Evolutionary conservation across 2,113 vertebrate genomes (phyloP).

Genomic region (Marcusenius ussheri): DNA sequence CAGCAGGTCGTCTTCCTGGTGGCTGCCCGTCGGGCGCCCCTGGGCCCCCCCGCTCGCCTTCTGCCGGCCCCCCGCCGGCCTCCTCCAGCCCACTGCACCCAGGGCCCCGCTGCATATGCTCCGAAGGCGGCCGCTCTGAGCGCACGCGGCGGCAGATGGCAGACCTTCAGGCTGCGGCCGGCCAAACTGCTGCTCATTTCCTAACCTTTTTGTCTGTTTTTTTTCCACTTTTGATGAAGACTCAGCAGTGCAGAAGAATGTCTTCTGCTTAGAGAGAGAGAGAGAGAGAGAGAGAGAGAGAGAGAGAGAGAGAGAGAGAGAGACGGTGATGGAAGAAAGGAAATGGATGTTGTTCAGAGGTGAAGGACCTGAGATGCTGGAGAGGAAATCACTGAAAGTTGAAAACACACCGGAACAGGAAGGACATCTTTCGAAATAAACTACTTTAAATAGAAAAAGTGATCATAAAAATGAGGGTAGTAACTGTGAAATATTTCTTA

Average conservation of each 20-base stretch:
- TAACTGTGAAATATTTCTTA: neutral
- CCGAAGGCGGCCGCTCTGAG: constrained; percentile 77
- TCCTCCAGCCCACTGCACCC: constrained; percentile 68
- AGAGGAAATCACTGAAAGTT: neutral
- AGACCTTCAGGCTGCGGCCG: constrained; percentile 78
- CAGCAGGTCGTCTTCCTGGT: constrained; percentile 53
- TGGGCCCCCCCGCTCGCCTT: constrained; percentile 58
- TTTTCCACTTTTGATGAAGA: constrained; percentile 68
- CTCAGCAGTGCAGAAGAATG: constrained; percentile 79
- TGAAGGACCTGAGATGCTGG: neutral
- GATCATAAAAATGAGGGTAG: neutral
- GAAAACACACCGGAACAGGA: neutral
- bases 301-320: constrained; percentile 13
- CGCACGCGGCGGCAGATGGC: constrained; percentile 79
- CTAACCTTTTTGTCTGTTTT: constrained; percentile 51
- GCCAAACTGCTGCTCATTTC: constrained; percentile 75
- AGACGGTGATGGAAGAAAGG: neutral
- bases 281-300: constrained; percentile 19
- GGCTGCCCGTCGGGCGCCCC: constrained; percentile 63
- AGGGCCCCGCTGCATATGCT: constrained; percentile 78
- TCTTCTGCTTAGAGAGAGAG: constrained; percentile 31
- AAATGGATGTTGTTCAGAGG: neutral
- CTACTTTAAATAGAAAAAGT: neutral
- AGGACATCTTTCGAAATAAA: neutral
- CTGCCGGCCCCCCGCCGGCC: constrained; percentile 65